Conservation (phyloP, 1,140 invertebrate genomes). For the Achatina immaculata region DNA sequence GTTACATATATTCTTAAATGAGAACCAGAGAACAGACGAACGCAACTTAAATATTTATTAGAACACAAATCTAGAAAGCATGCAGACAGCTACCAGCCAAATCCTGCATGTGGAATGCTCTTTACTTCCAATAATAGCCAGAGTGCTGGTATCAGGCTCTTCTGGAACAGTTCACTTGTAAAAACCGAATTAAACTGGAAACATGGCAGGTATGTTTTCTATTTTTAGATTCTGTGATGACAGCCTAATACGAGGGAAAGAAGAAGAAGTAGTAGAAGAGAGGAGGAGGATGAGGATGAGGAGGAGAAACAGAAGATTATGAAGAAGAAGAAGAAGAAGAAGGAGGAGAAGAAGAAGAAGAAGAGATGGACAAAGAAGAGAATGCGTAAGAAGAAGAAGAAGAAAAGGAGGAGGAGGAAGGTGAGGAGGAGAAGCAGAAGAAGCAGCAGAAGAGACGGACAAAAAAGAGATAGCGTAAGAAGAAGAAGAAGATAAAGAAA, state of each 20-base stretch:
- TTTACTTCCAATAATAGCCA: too few species aligned
- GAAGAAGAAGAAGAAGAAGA: not conserved
- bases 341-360: not conserved
- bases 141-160: not conserved
- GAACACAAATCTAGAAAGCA: too few species aligned
- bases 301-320: too few species aligned
- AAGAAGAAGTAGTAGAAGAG: not conserved
- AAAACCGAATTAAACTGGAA: not conserved
- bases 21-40: too few species aligned
- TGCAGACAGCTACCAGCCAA: too few species aligned
- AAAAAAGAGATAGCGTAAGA: not conserved
- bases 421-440: not conserved
- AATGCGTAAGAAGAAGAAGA: not conserved
- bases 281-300: too few species aligned
- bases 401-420: not conserved
- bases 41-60: too few species aligned
- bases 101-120: too few species aligned
- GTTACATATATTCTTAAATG: too few species aligned
- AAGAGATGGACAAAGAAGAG: not conserved
- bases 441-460: not conserved
- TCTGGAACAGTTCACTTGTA: not conserved
- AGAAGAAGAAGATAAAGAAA: not conserved
- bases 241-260: too few species aligned
- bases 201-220: too few species aligned
- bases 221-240: too few species aligned